Base-by-base conservation (phyloP, 2,888 invertebrate genomes). In the Aporophyla nigra region DNA sequence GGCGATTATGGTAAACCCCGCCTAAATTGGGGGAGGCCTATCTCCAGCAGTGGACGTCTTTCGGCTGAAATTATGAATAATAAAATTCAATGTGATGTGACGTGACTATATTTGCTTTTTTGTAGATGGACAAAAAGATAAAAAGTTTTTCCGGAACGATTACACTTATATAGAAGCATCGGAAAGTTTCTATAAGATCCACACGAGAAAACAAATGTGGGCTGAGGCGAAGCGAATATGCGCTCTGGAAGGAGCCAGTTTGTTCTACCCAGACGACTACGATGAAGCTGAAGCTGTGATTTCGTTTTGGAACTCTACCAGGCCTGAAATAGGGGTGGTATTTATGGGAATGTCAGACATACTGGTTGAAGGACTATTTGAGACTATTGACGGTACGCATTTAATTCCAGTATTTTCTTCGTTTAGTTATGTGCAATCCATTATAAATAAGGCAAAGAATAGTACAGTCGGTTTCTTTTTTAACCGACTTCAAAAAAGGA, bases 81-180 rank as follows among this genome's bases (percentile, higher is more conserved):
- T 14, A 27, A 21, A 63, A 49, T n/a, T 2, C 10, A 51, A 51
- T 27, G 27, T 24, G 40, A 54, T 59, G 43, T 27, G 16, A 56
- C 4, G 43, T 27, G 16, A 56, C 4, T 24, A 21, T 24, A 21
- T 54, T 77, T 33, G 14, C 10, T 53, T 14, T 78, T 78, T 24
- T 46, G 33, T 33, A 76, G 76, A 61, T 80, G 76, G 80, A n/a
- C 80, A 76, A 72, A 79, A 14, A 24, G 46, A 89, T 58, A 82
- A 87, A 21, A 92, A 90, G 21, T 61, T 49, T 70, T 70, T 76
- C 70, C 76, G 77, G 19, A 61, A 92, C 0, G 91, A 88, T 0
- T 92, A 88, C 12, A 83, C 83, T 0, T 94, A 94, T 40, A 7
- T 76, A 33, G 46, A 77, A 53, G 53, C 53, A 77, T 16, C n/a